A percentile compares a stretch with the other conserved stretches of the same genome.
Conservation (phyloP, 2,797 vertebrate genomes). For the Anguilla megastoma region DNA sequence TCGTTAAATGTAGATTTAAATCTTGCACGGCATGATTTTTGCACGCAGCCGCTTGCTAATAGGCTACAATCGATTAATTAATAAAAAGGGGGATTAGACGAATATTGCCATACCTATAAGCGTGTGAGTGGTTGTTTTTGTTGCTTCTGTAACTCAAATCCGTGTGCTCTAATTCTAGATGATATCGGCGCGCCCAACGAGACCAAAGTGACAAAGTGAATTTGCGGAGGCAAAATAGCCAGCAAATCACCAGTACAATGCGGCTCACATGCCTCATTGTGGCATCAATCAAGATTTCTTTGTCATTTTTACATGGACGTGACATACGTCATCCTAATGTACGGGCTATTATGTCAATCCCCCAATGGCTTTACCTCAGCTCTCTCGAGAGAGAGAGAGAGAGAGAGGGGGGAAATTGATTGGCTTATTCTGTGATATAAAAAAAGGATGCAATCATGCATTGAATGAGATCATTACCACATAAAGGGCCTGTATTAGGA, state of each 20-base stretch:
- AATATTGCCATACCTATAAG: background rate
- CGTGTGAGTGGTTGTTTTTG: background rate
- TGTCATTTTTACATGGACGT: background rate
- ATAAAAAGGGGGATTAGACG: background rate
- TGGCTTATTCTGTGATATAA: conserved; percentile 1
- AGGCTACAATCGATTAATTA: background rate
- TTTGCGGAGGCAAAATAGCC: background rate
- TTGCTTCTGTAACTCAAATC: background rate
- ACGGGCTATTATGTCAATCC: background rate
- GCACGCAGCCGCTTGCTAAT: background rate
- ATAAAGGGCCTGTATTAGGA: background rate
- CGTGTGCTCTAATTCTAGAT: background rate
- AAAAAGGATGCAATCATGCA: conserved; percentile 16
- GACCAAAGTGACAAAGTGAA: background rate
- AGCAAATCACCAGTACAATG: background rate
- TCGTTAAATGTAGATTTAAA: conserved; percentile 1
- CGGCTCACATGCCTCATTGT: background rate
- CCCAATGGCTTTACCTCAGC: background rate
- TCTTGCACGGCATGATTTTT: background rate
- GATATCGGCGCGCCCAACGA: background rate
- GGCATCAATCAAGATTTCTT: background rate
- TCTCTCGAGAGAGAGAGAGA: background rate
- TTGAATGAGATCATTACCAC: conserved; percentile 23
- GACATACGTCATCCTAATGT: conserved; percentile 1
- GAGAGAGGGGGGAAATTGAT: background rate